Conservation (phyloP, 2,113 vertebrate species). For the Anhinga anhinga region DNA sequence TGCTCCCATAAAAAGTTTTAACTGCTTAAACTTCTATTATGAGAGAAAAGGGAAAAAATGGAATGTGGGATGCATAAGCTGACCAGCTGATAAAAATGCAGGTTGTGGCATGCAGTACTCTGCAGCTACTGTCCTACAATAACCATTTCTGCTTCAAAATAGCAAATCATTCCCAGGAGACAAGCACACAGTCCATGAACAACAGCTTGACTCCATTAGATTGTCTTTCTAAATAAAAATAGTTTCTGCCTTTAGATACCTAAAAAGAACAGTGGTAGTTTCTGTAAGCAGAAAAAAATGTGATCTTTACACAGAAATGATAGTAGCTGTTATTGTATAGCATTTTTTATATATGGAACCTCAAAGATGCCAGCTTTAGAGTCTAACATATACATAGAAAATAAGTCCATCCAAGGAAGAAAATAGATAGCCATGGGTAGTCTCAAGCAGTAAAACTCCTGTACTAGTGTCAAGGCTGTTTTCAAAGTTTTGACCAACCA, state of each 20-base stretch:
- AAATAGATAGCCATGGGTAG: background rate
- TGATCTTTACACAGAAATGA: background rate
- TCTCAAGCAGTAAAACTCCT: background rate
- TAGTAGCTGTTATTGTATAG: background rate
- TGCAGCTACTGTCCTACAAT: background rate
- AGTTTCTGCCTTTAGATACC: background rate
- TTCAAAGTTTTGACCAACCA: background rate
- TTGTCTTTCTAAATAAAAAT: background rate
- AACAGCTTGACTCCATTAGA: background rate
- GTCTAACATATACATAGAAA: background rate
- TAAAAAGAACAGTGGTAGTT: background rate
- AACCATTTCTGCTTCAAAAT: background rate
- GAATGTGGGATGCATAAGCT: background rate
- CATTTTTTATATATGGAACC: background rate
- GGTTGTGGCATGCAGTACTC: background rate
- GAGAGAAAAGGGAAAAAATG: background rate
- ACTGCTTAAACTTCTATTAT: background rate
- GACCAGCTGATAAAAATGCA: background rate
- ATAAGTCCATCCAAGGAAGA: background rate
- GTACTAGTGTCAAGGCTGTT: background rate
- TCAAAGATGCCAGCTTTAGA: background rate
- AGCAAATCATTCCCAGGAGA: background rate
- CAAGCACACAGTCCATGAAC: background rate
- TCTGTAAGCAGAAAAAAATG: background rate
- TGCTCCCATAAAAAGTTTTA: background rate